Base-by-base conservation (phyloP, 2,113 vertebrate species). In the Microcebus murinus region DNA sequence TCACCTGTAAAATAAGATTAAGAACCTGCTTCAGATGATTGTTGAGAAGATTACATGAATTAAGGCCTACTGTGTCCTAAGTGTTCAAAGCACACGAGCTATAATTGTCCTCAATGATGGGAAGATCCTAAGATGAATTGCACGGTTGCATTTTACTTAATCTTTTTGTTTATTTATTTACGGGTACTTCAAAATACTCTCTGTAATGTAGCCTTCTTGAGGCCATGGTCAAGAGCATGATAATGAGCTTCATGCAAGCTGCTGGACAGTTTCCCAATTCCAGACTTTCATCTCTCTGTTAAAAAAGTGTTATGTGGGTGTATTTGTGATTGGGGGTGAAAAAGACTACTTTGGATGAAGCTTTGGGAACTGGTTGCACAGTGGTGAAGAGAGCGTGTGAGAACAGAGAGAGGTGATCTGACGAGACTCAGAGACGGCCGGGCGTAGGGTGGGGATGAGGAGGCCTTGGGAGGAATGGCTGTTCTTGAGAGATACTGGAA, bases 401-500 rank as follows among this genome's bases (percentile, higher is more conserved):
- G 57, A 45, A 57, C 17, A 31, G 14, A 42, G n/a, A 6, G 4
- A 39, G 4, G 36, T 8, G 14, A 1, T 34, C 4, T 12, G 50
- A 29, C 3, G 52, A 77, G n/a, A 55, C 1, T 1, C 42, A 1
- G 34, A 34, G 39, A 18, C 34, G 4, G 18, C 21, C 59, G 45
- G 48, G 34, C 3, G 7, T 5, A 21, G 34, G 7, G 4, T 11
- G 12, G 67, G 36, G 3, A 2, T n/a, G 8, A 4, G 13, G 34
- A 61, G 9, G 36, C 8, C 12, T 2, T 1, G 8, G n/a, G 29
- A 29, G 1, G 18, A 12, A 7, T 6, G 6, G 20, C 20, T 3
- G 3, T 31, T 48, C 55, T 39, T 23, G 25, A 59, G 18, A 55
- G 31, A 59, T 8, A 48, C 1, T 36, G 18, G 25, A 42, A 57